Percentiles rank a stretch among this genome's conserved stretches.
phyloP scores from a whole-genome alignment of 2,113 vertebrate species.

The Oplegnathus fasciatus region DNA sequence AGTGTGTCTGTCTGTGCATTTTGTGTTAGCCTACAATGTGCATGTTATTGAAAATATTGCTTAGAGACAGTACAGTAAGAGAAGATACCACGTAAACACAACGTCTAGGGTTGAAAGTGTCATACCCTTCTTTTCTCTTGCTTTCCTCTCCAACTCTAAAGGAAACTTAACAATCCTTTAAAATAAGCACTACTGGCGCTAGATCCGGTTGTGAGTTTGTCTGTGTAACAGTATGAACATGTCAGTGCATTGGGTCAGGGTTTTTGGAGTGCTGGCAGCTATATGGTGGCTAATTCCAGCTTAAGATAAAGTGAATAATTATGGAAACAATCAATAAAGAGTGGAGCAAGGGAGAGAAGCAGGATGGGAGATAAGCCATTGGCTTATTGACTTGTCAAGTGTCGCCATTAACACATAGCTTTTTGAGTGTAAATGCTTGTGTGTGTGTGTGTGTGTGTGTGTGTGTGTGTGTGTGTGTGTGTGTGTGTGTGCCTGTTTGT shows the following conservation, averaged over 20 bases:
- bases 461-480: constrained; percentile 16
- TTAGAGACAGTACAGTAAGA: not conserved
- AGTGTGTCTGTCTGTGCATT: not conserved
- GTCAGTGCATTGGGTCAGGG: constrained; percentile 19
- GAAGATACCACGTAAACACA: not conserved
- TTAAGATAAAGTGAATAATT: constrained; percentile 81
- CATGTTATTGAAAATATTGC: not conserved
- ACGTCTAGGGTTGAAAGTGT: not conserved
- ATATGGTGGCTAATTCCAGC: constrained; percentile 68
- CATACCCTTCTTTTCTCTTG: not conserved
- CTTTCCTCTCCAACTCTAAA: not conserved
- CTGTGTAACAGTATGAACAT: constrained; percentile 9
- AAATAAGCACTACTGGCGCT: not conserved
- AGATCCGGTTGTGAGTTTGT: constrained; percentile 11
- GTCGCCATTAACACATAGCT: constrained; percentile 72
- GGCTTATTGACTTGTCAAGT: constrained; percentile 85
- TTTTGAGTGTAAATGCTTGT: constrained; percentile 61
- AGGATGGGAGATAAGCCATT: constrained; percentile 71
- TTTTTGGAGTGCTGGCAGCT: constrained; percentile 44
- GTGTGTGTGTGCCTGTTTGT: constrained; percentile 19
- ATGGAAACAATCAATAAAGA: constrained; percentile 79
- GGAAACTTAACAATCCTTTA: not conserved
- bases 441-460: constrained; percentile 21
- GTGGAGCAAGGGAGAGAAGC: constrained; percentile 58
- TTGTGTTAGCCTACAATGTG: not conserved